Base-by-base conservation (phyloP, 2,113 vertebrate species). In the Syngnathus floridae region DNA sequence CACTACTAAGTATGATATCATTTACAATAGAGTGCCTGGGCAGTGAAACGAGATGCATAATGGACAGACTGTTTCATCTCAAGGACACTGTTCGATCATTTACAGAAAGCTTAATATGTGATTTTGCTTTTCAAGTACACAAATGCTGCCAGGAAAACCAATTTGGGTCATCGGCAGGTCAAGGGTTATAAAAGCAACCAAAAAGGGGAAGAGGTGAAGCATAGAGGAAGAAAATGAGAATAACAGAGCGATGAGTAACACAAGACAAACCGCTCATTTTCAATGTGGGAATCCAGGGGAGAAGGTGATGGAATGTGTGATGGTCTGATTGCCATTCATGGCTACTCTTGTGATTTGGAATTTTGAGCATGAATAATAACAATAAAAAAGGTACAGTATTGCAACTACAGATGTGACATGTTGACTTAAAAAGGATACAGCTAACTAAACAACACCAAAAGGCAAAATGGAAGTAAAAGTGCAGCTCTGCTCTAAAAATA, bases 391-490 rank as follows among this genome's bases (percentile, higher is more conserved):
- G 2, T 21, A 52, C 49, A 22, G 49, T 21, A 52, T 11, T n/a
- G 11, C 21, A 9, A 21, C 5, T 11, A 21, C 21, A 54, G 4
- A 12, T 22, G 51, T 54, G 21, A 12, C 43, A 45, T 46, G 43
- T 46, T 46, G 43, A 46, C 6, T 46, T 7, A 4, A 59, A n/a
- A 38, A 38, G 58, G 19, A 49, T 67, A 69, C 76, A 76, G 74
- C 79, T 81, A 78, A 76, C 73, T 65, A 82, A 80, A 83, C 74
- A 77, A 71, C 66, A 76, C 26, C 67, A 79, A 67, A 64, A 69
- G 70, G 76, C 72, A 62, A 73, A 62, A 65, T 35, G 76, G 54
- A 46, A 75, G 70, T 70, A 71, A 73, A 77, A 72, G 72, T 69
- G 62, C 66, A 65, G 61, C 58, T 65, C 64, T 57, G 17, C 45